A percentile compares a stretch with the other conserved stretches of the same genome.
These are phyloP conservation scores for Pyrrhura leucotis DNA, from an alignment of 2,797 vertebrate species.

Conservation along the genomic window DNA sequence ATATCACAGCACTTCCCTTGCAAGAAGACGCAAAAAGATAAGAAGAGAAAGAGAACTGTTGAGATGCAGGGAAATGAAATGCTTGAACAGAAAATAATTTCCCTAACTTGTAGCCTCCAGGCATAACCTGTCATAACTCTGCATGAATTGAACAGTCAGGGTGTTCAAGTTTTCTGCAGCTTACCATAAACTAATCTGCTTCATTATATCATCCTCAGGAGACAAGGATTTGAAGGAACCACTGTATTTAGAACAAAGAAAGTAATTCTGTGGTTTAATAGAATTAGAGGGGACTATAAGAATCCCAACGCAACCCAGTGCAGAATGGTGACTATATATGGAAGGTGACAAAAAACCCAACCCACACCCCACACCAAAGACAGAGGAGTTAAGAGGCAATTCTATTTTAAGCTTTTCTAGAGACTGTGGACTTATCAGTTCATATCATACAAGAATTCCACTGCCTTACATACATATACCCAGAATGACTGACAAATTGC, in stretches of 20 bases:
- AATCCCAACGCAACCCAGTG: neutral
- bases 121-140: slow-evolving; percentile 71
- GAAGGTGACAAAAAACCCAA: slow-evolving; percentile 25
- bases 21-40: neutral
- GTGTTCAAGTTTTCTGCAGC: slow-evolving; percentile 67
- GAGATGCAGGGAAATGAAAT: slow-evolving; percentile 70
- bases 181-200: slow-evolving; percentile 70
- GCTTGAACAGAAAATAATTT: slow-evolving; percentile 78
- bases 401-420: neutral
- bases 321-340: neutral
- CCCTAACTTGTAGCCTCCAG: slow-evolving; percentile 68
- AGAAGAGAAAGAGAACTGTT: slow-evolving; percentile 43
- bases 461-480: neutral
- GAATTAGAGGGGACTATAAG: slow-evolving; percentile 15
- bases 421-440: neutral
- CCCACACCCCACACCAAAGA: neutral
- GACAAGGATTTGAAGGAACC: slow-evolving; percentile 37
- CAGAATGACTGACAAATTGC: neutral
- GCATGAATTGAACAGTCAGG: slow-evolving; percentile 66
- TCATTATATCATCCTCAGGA: slow-evolving; percentile 51
- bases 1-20: neutral
- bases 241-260: slow-evolving; percentile 30
- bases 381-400: neutral
- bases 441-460: neutral
- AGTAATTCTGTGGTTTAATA: slow-evolving; percentile 20